Evolutionary conservation across 1,140 invertebrate genomes (phyloP), one percentile per base, ranked within the genome.

Genomic region (Steinernema feltiae): DNA sequence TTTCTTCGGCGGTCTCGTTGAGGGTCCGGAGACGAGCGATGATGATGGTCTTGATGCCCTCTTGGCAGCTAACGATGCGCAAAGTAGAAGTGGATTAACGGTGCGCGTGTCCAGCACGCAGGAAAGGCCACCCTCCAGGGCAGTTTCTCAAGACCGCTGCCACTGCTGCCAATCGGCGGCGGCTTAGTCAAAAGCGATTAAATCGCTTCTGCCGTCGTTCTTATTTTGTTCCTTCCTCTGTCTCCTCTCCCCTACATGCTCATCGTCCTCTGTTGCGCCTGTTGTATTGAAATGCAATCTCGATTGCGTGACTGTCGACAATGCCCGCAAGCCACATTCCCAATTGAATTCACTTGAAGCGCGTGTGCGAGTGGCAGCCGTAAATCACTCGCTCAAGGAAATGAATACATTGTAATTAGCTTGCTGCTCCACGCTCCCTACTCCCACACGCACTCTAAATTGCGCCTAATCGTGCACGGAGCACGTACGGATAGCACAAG

Each of bases 41-140:
- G 53, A 63, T 63, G 53, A 7, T 63, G 53, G 53, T 63, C 53
- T 63, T 63, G 53, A 63, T 63, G 53, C 53, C 53, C 53, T 63
- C 53, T 63, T 63, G 53, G 53, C 53, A 27, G 53, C 53, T 63
- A 63, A 63, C 53, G 53, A 63, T 21, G 53, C 12, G 53, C 53
- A 63, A 63, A 63, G 53, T 63, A 21, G 53, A 63, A 63, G 53
- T 63, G 15, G 53, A 63, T 63, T 63, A 63, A 63, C 53, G 53
- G 53, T 63, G 53, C 53, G 53, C 53, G 53, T 27, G 53, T 27
- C 53, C 53, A 63, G 12, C 24, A 63, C n/a, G n/a, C n/a, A 63
- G 53, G 53, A 63, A 63, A 63, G 53, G 53, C 53, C 53, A 63
- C 24, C 24, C 15, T 15, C 15, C 15, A 63, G 53, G 53, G 53